These are phyloP conservation scores for Acanthosepion esculentum DNA, from an alignment of 2,888 invertebrate species.

Conservation along the genomic window DNA sequence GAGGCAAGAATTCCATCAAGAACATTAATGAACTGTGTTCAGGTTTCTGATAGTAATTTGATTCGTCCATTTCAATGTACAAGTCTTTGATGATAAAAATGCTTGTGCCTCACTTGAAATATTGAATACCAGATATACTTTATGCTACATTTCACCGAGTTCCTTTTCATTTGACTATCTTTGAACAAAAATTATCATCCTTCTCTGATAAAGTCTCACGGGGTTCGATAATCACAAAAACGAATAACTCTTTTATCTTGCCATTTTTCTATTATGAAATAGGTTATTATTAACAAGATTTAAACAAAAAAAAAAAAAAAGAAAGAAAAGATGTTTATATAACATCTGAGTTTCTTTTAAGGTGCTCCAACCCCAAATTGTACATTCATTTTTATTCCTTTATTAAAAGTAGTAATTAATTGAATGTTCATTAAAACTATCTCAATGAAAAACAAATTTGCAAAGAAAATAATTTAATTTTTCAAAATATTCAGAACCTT, in stretches of 20 bases:
- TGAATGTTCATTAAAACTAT: background rate
- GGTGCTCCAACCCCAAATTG: background rate
- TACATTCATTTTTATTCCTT: background rate
- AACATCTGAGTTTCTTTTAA: background rate
- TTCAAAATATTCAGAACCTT: too few species aligned
- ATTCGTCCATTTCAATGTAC: background rate
- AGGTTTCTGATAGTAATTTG: background rate
- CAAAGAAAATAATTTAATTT: too few species aligned
- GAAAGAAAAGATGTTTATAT: background rate
- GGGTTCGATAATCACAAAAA: background rate
- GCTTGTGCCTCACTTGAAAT: background rate
- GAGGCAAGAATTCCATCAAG: background rate
- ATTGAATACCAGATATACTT: background rate
- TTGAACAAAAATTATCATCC: background rate
- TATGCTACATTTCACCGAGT: background rate
- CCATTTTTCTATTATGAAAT: background rate
- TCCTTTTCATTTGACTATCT: background rate
- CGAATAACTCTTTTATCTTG: background rate
- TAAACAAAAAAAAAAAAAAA: background rate
- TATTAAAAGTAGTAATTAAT: background rate
- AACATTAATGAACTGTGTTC: conserved; percentile 18
- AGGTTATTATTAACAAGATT: background rate
- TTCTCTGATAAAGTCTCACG: background rate
- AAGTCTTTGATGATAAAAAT: conserved; percentile 23
- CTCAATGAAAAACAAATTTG: too few species aligned